These are phyloP conservation scores for Oreochromis niloticus DNA, from an alignment of 2,113 vertebrate species.

Conservation along the genomic window DNA sequence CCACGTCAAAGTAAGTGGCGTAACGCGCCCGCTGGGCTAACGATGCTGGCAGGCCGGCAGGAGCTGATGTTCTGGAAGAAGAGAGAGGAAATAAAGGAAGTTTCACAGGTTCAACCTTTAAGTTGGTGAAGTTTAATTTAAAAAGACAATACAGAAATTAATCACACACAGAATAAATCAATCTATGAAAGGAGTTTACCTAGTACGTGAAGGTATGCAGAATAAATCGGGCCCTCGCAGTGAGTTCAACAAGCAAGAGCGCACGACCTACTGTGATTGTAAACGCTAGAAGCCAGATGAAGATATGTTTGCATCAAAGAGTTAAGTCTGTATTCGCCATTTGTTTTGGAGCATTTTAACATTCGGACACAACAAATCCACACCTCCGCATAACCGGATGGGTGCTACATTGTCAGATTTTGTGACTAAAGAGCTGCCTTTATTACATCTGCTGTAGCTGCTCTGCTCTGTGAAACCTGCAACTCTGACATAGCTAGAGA, in stretches of 20 bases:
- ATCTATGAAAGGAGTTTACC: background rate
- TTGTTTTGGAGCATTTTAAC: background rate
- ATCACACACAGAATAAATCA: background rate
- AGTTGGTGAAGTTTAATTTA: background rate
- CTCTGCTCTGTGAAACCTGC: background rate
- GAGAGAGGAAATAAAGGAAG: background rate
- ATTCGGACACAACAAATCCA: background rate
- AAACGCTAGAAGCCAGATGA: background rate
- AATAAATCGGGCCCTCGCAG: background rate
- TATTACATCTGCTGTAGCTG: background rate
- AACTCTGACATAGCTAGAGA: background rate
- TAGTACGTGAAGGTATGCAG: background rate
- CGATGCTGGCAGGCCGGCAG: slow-evolving; percentile 67
- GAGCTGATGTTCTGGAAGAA: slow-evolving; percentile 61
- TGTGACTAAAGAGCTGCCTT: background rate
- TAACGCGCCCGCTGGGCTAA: slow-evolving; percentile 87
- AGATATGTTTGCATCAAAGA: background rate
- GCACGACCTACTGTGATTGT: background rate
- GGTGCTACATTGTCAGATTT: background rate
- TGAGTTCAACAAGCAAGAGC: background rate
- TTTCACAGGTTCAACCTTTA: background rate
- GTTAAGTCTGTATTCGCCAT: background rate
- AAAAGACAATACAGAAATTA: background rate
- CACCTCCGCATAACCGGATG: background rate
- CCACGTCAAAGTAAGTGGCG: slow-evolving; percentile 95